Base-by-base conservation (phyloP, 2,888 invertebrate species). In the Idaea biselata region DNA sequence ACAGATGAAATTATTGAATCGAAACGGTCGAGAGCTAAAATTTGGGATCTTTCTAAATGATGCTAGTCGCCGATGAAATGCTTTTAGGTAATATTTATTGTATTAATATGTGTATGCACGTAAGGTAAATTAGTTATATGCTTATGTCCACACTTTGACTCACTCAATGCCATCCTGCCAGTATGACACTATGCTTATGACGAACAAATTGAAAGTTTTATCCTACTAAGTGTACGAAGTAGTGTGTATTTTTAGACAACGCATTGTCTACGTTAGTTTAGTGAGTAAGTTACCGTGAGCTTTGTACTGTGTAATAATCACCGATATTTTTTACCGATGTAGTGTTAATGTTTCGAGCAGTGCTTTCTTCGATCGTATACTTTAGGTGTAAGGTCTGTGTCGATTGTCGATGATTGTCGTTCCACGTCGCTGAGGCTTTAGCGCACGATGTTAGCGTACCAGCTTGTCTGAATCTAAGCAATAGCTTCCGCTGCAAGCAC, bases 191-290 rank as follows among this genome's bases (percentile, higher is more conserved):
- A 86, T 90, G 91, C 92, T 92, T 92, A 92, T 92, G 91, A 91
- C 86, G 78, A 89, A 87, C 74, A 85, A 89, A 87, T 86, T 82
- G 86, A 78, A 74, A 73, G 72, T 82, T 77, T 83, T 86, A 90
- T 89, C 89, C 90, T 91, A 91, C 84, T 84, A 90, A 92, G 90
- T 75, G 79, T 90, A 91, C 78, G 83, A 80, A 79, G 90, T 91
- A 91, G 91, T 86, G 79, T 86, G 91, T 91, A 91, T 92, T 91
- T 91, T 91, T 91, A 92, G 91, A 91, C 86, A 90, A 88, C 68
- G 89, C 91, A 88, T 92, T 91, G 89, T 90, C 86, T 91, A 91
- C 85, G 90, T 92, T 91, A 90, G 89, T 81, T 75, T 91, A 91
- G 91, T 88, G 74, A 70, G 80, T 91, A 90, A 91, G 89, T 75